phyloP scores from a whole-genome alignment of 2,113 vertebrate genomes.

The Eubucco bourcierii region DNA sequence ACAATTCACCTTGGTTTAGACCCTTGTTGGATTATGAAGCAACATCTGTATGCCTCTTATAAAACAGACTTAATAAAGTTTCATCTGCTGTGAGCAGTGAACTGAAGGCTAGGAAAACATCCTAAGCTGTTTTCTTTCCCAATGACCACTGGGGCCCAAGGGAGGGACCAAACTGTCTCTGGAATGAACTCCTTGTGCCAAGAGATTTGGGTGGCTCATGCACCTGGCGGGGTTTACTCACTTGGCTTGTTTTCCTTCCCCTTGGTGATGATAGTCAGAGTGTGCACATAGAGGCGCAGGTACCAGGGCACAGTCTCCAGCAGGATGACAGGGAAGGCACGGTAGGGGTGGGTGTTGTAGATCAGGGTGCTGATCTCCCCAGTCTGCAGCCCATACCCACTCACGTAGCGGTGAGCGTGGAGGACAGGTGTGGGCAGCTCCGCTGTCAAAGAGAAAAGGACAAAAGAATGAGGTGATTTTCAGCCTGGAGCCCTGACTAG shows the following conservation, averaged over 20 bases:
- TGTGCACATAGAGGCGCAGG: conserved; percentile 93
- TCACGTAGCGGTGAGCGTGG: conserved; percentile 90
- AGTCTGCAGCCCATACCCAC: conserved; percentile 90
- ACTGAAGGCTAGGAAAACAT: background rate
- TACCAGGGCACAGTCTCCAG: conserved; percentile 96
- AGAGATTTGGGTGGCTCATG: background rate
- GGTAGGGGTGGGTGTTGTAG: conserved; percentile 91
- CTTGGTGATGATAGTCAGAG: conserved; percentile 90
- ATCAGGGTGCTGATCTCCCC: conserved; percentile 93
- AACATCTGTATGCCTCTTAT: background rate
- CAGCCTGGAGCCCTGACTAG: background rate
- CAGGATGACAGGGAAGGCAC: conserved; percentile 91
- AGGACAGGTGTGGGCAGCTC: conserved; percentile 84
- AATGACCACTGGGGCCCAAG: background rate
- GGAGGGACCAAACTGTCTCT: background rate
- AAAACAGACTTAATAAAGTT: background rate
- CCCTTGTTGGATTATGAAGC: background rate
- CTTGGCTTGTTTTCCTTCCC: conserved; percentile 93
- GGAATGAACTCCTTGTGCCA: background rate
- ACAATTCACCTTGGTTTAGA: background rate
- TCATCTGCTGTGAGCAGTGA: background rate
- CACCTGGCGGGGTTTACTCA: conserved; percentile 56
- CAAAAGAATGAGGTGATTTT: background rate
- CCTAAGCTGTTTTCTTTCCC: background rate
- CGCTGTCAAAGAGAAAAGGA: conserved; percentile 57